Evolutionary conservation across 2,113 vertebrate species (phyloP), one percentile per base, ranked within the genome.

Genomic region (Lycocorax pyrrhopterus): DNA sequence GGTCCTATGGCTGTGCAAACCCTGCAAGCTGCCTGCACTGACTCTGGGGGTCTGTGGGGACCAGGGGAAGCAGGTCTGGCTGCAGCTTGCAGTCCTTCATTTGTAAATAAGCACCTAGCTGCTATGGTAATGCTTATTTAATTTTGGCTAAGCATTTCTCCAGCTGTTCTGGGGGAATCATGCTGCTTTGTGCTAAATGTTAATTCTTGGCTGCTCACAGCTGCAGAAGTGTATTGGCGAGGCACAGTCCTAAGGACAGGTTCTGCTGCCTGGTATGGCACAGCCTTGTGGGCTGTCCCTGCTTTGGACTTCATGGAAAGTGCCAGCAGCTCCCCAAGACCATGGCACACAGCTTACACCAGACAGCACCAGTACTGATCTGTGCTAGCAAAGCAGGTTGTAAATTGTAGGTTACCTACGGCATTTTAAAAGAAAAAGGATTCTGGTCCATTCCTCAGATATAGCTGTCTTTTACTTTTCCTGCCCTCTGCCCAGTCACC

Each of bases 41-140:
- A 7, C 52, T 52, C 44, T 66, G 14, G 62, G 30, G 55, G n/a
- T 78, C 83, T 72, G 21, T 47, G 21, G 85, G 52, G 49, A 64
- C 41, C 22, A 17, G 44, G 29, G 27, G 1, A 53, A 84, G 44
- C 72, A 84, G 85, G 32, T 75, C 86, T 82, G 90, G 39, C 77
- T 90, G 80, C 66, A 89, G 80, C 29, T 69, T 44, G 16, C 18
- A 29, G 47, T 39, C 86, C 76, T 86, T 47, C 59, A 58, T 90
- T 93, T 92, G 86, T 90, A 92, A 94, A 92, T 90, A 93, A 93
- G 88, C 93, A 95, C 76, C 86, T 88, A 90, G 90, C 92, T 95
- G 80, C 94, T 89, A 92, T 90, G 91, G 93, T n/a, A 78, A 96
- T 95, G 88, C 88, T 96, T 84, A 90, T 89, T 97, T 96, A 93